phyloP scores from a whole-genome alignment of 2,888 invertebrate species.

The Rhamphomyia laevipes region DNA sequence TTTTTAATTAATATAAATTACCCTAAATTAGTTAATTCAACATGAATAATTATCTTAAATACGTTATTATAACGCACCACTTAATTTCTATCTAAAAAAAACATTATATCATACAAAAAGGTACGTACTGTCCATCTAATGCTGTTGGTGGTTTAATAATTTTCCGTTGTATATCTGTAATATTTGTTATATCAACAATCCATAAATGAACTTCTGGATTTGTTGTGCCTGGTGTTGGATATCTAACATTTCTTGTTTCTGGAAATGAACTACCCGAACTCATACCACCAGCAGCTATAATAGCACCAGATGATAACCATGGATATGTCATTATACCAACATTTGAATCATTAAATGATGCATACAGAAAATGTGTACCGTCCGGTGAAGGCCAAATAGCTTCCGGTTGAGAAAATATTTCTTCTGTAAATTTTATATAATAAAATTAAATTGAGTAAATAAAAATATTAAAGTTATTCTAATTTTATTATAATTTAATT shows the following conservation, averaged over 20 bases:
- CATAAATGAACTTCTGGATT: slow-evolving; percentile 78
- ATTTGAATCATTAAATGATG: slow-evolving; percentile 71
- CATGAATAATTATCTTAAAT: no score
- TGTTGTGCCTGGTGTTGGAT: slow-evolving; percentile 77
- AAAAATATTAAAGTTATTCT: not conserved
- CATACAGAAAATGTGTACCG: slow-evolving; percentile 73
- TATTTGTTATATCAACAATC: slow-evolving; percentile 63
- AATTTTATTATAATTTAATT: not conserved
- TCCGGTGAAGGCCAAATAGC: slow-evolving; percentile 81
- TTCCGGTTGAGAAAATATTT: slow-evolving; percentile 67
- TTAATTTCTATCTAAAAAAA: no score
- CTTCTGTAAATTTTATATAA: slow-evolving; percentile 50
- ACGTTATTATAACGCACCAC: no score
- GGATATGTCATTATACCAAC: slow-evolving; percentile 70
- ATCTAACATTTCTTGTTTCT: slow-evolving; percentile 64
- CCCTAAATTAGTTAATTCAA: no score
- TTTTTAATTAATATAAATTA: no score
- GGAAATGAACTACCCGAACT: slow-evolving; percentile 58
- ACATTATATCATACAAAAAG: no score
- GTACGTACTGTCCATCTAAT: slow-evolving; percentile 68
- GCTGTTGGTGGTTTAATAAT: slow-evolving; percentile 62
- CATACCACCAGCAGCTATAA: slow-evolving; percentile 45
- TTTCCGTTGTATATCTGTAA: slow-evolving; percentile 50
- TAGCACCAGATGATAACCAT: slow-evolving; percentile 61
- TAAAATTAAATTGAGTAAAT: not conserved